These are phyloP conservation scores for Enteromius afrohamiltoni DNA, from an alignment of 2,797 vertebrate species.

Conservation along the genomic window DNA sequence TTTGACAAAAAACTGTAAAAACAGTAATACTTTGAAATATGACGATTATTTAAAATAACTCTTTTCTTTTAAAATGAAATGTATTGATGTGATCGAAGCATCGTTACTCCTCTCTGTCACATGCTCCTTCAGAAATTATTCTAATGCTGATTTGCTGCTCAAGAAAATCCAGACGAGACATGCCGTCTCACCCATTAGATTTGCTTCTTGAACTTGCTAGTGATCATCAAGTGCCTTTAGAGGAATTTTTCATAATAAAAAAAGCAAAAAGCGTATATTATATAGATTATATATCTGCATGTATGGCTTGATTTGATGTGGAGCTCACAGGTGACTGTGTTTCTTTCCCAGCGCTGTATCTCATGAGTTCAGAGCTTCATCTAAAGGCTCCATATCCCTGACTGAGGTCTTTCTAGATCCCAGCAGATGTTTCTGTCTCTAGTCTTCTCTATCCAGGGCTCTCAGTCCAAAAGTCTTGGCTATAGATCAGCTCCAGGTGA, in stretches of 20 bases:
- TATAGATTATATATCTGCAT: too few species aligned
- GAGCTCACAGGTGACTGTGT: not conserved
- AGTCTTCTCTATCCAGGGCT: conserved; percentile 66
- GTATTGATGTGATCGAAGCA: not conserved
- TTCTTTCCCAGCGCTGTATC: not conserved
- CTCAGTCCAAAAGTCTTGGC: conserved; percentile 52
- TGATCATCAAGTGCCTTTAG: not conserved
- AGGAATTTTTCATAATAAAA: not conserved
- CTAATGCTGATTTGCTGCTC: not conserved
- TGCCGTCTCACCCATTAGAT: not conserved
- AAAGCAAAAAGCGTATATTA: not conserved
- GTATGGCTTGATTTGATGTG: not conserved
- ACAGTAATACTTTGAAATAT: not conserved
- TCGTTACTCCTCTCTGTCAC: not conserved
- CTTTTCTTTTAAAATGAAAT: not conserved
- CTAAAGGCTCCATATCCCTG: not conserved
- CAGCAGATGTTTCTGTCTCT: conserved; percentile 65
- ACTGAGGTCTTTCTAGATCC: conserved; percentile 61
- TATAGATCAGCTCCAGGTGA: conserved; percentile 51
- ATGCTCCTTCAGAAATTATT: not conserved
- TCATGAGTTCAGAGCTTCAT: conserved; percentile 10
- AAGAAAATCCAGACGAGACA: not conserved
- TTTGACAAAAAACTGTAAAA: not conserved
- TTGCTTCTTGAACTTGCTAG: not conserved
- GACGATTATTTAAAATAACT: not conserved